phyloP scores from a whole-genome alignment of 2,113 vertebrate species.

The Vanacampus margaritifer region DNA sequence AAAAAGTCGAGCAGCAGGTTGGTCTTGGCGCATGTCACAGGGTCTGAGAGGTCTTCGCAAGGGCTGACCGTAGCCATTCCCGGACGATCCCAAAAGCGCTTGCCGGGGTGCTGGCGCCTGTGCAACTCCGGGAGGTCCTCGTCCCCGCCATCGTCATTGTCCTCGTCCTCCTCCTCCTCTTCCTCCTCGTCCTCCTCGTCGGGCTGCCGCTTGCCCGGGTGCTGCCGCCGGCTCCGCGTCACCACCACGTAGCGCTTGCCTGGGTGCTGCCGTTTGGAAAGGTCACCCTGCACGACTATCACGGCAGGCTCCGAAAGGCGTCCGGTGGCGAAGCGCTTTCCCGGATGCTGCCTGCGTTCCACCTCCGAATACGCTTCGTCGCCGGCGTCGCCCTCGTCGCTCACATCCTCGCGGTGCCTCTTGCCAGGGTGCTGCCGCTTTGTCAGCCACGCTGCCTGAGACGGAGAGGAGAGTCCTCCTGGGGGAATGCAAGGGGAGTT shows the following conservation, averaged over 20 bases:
- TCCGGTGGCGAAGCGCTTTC: constrained; percentile 67
- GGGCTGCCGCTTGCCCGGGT: constrained; percentile 70
- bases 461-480: constrained; percentile 69
- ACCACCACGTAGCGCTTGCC: constrained; percentile 73
- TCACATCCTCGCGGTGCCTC: constrained; percentile 64
- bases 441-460: constrained; percentile 70
- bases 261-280: constrained; percentile 81
- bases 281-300: constrained; percentile 53
- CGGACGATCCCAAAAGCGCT: constrained; percentile 71
- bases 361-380: constrained; percentile 55
- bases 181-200: constrained; percentile 55
- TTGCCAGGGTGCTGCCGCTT: constrained; percentile 80
- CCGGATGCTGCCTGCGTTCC: constrained; percentile 73
- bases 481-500: neutral
- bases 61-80: constrained; percentile 63
- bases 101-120: constrained; percentile 84
- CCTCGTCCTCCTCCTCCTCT: constrained; percentile 55
- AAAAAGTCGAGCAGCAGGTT: constrained; percentile 78
- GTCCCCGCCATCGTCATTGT: constrained; percentile 40
- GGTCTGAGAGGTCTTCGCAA: constrained; percentile 68
- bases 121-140: constrained; percentile 59
- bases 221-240: constrained; percentile 70
- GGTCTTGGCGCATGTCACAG: constrained; percentile 73
- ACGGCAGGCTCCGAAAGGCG: constrained; percentile 57
- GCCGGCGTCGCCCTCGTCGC: constrained; percentile 57